Percentiles rank a stretch among this genome's conserved stretches.
Evolutionary conservation across 2,797 vertebrate genomes (phyloP).

Genomic region (Neosalanx taihuensis): DNA sequence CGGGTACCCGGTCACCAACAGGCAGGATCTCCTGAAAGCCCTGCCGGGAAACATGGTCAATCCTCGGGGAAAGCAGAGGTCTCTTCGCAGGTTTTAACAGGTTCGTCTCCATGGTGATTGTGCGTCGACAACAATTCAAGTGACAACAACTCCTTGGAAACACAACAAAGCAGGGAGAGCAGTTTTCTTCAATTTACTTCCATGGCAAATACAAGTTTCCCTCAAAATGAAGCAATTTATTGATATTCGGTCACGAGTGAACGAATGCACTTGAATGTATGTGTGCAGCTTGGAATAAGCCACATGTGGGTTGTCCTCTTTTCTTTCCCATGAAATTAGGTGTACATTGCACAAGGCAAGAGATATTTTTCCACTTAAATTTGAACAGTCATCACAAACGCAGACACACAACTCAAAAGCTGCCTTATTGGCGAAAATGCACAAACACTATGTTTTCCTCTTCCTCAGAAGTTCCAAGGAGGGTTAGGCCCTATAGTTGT

Average conservation of each 20-base stretch:
- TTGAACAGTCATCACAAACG: conserved; percentile 96
- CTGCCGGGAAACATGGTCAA: conserved; percentile 74
- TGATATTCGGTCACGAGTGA: conserved; percentile 96
- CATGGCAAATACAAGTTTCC: conserved; percentile 95
- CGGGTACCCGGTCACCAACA: conserved; percentile 18
- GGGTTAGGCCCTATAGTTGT: conserved; percentile 70
- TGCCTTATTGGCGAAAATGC: conserved; percentile 90
- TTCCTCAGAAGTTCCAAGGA: conserved; percentile 77
- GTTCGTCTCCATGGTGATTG: conserved; percentile 57
- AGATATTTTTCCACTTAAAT: conserved; percentile 92
- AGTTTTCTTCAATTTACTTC: conserved; percentile 95
- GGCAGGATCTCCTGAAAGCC: conserved; percentile 74
- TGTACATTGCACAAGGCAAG: conserved; percentile 96
- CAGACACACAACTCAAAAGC: conserved; percentile 92
- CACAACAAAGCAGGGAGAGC: conserved; percentile 84
- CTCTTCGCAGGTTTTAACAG: conserved; percentile 60
- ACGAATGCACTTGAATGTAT: conserved; percentile 86
- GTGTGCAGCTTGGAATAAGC: conserved; percentile 91
- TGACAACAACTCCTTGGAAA: conserved; percentile 73
- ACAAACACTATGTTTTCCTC: conserved; percentile 80
- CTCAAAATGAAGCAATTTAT: conserved; percentile 99
- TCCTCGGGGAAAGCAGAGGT: conserved; percentile 70
- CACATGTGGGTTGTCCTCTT: conserved; percentile 82
- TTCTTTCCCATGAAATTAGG: conserved; percentile 93
- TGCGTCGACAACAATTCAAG: conserved; percentile 69